Evolutionary conservation across 1,140 invertebrate genomes (phyloP).

Genomic region (Macrocentrus cingulum): DNA sequence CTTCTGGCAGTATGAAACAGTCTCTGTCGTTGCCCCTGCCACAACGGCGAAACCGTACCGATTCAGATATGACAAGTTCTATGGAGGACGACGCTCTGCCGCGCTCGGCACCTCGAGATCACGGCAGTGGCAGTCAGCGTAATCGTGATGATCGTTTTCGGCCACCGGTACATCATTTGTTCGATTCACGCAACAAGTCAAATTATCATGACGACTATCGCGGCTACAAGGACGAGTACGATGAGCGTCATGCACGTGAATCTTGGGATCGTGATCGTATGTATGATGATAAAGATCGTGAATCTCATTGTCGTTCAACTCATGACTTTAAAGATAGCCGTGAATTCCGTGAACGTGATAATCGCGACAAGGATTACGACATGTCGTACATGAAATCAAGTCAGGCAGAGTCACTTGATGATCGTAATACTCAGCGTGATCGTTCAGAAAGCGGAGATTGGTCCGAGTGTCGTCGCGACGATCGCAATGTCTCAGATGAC

Average conservation of each 20-base stretch:
- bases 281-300: constrained; percentile 50
- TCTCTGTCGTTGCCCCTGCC: constrained; percentile 40
- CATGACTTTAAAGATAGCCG: constrained; percentile 18
- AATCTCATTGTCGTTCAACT: neutral
- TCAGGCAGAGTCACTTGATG: constrained; percentile 4
- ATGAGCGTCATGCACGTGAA: constrained; percentile 49
- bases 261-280: constrained; percentile 50
- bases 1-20: constrained; percentile 41
- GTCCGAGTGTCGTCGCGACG: constrained; percentile 30
- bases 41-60: constrained; percentile 45
- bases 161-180: constrained; percentile 43
- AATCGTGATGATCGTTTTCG: constrained; percentile 23
- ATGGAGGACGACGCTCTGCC: constrained; percentile 53
- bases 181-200: constrained; percentile 45
- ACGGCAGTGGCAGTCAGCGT: constrained; percentile 31
- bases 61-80: constrained; percentile 44
- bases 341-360: constrained; percentile 30
- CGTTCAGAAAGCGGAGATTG: constrained; percentile 27
- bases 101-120: constrained; percentile 44
- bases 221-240: constrained; percentile 49
- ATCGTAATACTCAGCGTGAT: constrained; percentile 20
- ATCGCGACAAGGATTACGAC: constrained; percentile 14
- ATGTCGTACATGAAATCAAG: constrained; percentile 12
- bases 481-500: constrained; percentile 35
- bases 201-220: constrained; percentile 53